Conservation (phyloP, 2,888 invertebrate species). For the Anarsia innoxiella region DNA sequence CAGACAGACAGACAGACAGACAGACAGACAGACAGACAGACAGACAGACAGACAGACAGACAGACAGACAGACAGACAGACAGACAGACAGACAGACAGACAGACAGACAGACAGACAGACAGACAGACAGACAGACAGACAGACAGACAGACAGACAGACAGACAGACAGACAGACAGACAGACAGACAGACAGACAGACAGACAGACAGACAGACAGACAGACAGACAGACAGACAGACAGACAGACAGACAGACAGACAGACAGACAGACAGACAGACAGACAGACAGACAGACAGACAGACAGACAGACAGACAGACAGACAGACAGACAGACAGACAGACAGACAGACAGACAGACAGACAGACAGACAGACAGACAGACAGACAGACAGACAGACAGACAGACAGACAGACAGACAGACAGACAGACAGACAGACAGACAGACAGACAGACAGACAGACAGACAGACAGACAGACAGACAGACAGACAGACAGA, state of each 20-base stretch:
- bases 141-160: constrained; percentile 2
- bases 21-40: constrained; percentile 3
- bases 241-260: constrained; percentile 2
- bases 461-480: neutral
- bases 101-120: constrained; percentile 3
- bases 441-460: neutral
- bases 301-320: constrained; percentile 2
- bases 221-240: constrained; percentile 2
- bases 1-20: constrained; percentile 5
- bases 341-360: constrained; percentile 2
- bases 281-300: constrained; percentile 2
- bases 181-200: constrained; percentile 2
- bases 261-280: constrained; percentile 2
- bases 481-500: constrained; percentile 1
- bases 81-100: constrained; percentile 4
- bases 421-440: constrained; percentile 1
- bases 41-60: constrained; percentile 4
- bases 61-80: constrained; percentile 3
- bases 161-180: constrained; percentile 2
- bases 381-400: constrained; percentile 1
- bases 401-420: constrained; percentile 2
- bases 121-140: constrained; percentile 3
- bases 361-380: constrained; percentile 2
- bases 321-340: constrained; percentile 2
- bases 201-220: constrained; percentile 2